Evolutionary conservation across 2,113 vertebrate species (phyloP).

Genomic region (Phoenicopterus ruber): DNA sequence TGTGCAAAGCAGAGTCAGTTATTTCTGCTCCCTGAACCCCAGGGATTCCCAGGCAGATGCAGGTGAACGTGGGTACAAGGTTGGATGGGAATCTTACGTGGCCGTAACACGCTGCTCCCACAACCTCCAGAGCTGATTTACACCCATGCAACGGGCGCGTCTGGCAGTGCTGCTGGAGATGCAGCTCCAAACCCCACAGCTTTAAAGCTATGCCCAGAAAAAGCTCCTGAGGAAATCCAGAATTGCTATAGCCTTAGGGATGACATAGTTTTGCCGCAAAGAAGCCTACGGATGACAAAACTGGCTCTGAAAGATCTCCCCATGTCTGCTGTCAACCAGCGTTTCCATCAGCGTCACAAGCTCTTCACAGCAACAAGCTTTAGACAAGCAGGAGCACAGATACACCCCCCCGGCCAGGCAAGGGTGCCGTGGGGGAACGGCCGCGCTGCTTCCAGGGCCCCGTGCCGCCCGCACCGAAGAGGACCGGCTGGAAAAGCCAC

Average conservation of each 20-base stretch:
- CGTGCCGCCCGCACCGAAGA: fast-evolving
- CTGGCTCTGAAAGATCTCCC: neutral
- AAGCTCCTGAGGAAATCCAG: neutral
- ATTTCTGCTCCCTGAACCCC: neutral
- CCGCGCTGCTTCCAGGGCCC: neutral
- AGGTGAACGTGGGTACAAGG: neutral
- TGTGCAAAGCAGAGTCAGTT: too few relatives aligned
- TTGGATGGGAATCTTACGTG: neutral
- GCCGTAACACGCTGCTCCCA: neutral
- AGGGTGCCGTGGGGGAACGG: neutral
- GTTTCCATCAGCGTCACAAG: neutral
- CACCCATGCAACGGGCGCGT: fast-evolving
- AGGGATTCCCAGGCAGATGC: neutral
- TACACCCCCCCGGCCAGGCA: neutral
- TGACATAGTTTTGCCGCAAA: neutral
- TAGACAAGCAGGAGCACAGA: neutral
- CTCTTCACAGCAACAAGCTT: neutral
- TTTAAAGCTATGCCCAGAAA: neutral
- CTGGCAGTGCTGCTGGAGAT: neutral
- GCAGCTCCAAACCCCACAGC: neutral
- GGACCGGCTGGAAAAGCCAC: neutral
- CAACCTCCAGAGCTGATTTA: neutral
- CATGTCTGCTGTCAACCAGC: neutral
- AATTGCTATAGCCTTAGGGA: neutral
- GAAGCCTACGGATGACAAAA: neutral